Evolutionary conservation across 2,888 invertebrate species (phyloP).

Genomic region (Acrobasis repandana): DNA sequence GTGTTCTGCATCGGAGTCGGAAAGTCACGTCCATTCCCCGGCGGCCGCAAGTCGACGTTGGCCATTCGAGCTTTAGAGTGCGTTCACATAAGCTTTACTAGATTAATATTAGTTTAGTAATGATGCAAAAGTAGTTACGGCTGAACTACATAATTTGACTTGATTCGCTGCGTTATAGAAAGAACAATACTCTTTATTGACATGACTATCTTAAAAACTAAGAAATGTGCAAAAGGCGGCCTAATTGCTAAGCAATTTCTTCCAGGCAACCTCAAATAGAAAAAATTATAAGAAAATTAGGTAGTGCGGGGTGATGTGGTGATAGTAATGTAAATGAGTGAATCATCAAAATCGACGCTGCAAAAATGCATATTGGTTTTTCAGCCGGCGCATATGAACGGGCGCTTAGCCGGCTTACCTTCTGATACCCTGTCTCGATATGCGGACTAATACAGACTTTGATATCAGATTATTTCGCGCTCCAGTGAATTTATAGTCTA

Average conservation of each 20-base stretch:
- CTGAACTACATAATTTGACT: too few species aligned
- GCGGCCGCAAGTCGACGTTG: slow-evolving; percentile 36
- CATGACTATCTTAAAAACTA: too few species aligned
- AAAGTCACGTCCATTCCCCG: slow-evolving; percentile 45
- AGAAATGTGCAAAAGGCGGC: too few species aligned
- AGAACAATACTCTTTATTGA: too few species aligned
- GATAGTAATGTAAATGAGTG: too few species aligned
- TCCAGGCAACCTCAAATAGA: too few species aligned
- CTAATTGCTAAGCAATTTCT: too few species aligned
- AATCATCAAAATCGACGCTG: neutral
- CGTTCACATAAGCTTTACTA: neutral
- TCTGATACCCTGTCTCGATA: slow-evolving; percentile 20
- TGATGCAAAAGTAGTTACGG: too few species aligned
- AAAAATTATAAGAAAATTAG: too few species aligned
- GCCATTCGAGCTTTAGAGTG: slow-evolving; percentile 41
- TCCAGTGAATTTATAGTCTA: slow-evolving; percentile 15
- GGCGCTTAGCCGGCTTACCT: slow-evolving; percentile 27
- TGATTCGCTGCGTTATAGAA: too few species aligned
- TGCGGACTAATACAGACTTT: slow-evolving; percentile 19
- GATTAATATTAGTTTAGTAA: too few species aligned
- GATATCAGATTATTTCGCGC: slow-evolving; percentile 20
- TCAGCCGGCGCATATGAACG: neutral
- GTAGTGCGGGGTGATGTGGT: too few species aligned
- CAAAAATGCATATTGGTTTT: neutral
- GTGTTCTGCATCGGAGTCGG: slow-evolving; percentile 26